Percentiles rank a stretch among this genome's conserved stretches.
Evolutionary conservation across 2,797 vertebrate genomes (phyloP).

Genomic region (Rhinatrema bivittatum): DNA sequence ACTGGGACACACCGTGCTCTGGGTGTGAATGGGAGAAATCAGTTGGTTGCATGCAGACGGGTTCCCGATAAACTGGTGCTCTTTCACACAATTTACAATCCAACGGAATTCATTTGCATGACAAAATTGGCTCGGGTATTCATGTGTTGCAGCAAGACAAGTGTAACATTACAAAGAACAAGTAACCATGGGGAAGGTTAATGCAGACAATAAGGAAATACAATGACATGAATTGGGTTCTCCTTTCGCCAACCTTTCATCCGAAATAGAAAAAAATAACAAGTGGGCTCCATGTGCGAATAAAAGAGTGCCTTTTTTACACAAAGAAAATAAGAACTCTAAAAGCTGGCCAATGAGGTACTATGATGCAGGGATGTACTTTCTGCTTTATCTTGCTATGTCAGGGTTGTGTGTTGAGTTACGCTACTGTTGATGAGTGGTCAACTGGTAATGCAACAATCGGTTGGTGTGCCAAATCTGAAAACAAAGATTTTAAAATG

Average conservation of each 20-base stretch:
- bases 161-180: conserved; percentile 89
- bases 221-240: conserved; percentile 76
- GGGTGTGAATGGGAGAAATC: conserved; percentile 49
- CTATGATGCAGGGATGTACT: no score
- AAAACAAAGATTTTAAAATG: no score
- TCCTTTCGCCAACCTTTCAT: conserved; percentile 81
- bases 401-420: no score
- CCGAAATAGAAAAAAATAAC: conserved; percentile 22
- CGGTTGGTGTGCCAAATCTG: no score
- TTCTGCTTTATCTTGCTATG: no score
- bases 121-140: conserved; percentile 83
- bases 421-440: no score
- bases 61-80: conserved; percentile 57
- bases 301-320: no score
- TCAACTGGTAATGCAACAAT: no score
- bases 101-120: conserved; percentile 87
- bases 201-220: conserved; percentile 79
- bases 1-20: conserved; percentile 30
- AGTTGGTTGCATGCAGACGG: conserved; percentile 51
- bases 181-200: conserved; percentile 91
- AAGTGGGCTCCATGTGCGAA: no score
- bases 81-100: conserved; percentile 70
- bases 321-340: no score
- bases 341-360: no score
- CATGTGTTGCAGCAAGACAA: conserved; percentile 87